Evolutionary conservation across 2,113 vertebrate species (phyloP).

Genomic region (Asarcornis scutulata): DNA sequence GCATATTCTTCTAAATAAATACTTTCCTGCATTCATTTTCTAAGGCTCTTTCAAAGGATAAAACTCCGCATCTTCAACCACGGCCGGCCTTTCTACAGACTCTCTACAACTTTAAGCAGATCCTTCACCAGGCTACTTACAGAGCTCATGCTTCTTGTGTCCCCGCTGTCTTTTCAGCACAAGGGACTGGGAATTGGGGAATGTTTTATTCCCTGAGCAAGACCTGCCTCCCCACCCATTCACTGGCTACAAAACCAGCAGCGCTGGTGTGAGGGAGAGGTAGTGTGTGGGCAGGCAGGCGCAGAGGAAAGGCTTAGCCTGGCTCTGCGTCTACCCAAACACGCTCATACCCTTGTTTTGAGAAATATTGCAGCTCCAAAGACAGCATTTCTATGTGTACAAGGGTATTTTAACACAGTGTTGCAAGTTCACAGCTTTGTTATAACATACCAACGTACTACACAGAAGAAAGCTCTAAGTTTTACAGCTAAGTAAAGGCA

Average conservation of each 20-base stretch:
- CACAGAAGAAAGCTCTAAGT: neutral
- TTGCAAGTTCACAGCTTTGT: neutral
- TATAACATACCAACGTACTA: neutral
- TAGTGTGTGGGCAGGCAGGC: accelerated
- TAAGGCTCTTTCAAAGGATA: neutral
- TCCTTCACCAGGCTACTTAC: neutral
- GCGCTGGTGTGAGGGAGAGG: accelerated
- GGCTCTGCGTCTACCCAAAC: neutral
- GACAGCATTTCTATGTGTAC: neutral
- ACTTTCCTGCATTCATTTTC: neutral
- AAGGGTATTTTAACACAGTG: neutral
- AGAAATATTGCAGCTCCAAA: neutral
- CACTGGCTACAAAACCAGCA: neutral
- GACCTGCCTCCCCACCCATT: neutral
- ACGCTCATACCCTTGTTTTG: accelerated
- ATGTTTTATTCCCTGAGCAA: neutral
- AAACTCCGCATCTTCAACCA: neutral
- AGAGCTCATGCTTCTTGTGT: accelerated
- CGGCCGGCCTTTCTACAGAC: neutral
- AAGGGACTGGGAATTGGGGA: neutral
- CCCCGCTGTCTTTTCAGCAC: neutral
- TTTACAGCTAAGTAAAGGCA: neutral
- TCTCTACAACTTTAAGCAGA: neutral
- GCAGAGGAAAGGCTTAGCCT: neutral
- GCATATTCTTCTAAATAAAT: neutral